Base-by-base conservation (phyloP, 2,888 invertebrate genomes). In the Cataglyphis cursor region DNA sequence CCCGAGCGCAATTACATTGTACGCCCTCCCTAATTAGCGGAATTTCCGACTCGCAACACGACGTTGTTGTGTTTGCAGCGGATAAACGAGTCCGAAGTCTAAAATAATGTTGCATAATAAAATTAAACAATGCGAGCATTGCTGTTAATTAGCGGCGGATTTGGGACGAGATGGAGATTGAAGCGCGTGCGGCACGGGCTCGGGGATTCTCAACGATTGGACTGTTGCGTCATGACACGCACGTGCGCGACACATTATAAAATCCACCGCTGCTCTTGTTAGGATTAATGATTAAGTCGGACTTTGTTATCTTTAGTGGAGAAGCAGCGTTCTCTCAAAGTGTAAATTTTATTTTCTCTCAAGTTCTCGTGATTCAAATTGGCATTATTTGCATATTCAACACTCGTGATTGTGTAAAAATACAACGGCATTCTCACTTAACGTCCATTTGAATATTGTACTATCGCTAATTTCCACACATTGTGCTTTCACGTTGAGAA, bases 81-180 rank as follows among this genome's bases (percentile, higher is more conserved):
- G 61, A 82, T 74, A 81, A 84, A 84, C 74, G 84, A 75, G 66
- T 82, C 74, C 73, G 57, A 83, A 73, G 81, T 76, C 66, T 81
- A 83, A 81, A 72, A 81, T 81, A 83, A 80, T 70, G 78, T 80
- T 80, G 78, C 78, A 80, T 80, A 80, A 80, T 80, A 70, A 80
- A 80, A 80, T 80, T 80, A 80, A 80, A 80, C 78, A 80, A 80
- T 80, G 59, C 72, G 59, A 80, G 78, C 78, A 72, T 80, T 72
- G 72, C 59, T 72, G 72, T 80, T 80, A 80, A 80, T 80, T 80
- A 80, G 78, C 78, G 78, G 59, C 59, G 72, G 78, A 80, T 80
- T 72, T 80, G 54, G 41, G 28, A 68, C 24, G 76, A 35, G 54
- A 68, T 54, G 68, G 54, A 57, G 70, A 68, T 76, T 76, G 76